phyloP scores from a whole-genome alignment of 1,140 invertebrate genomes.

The Papilio aristodemus region DNA sequence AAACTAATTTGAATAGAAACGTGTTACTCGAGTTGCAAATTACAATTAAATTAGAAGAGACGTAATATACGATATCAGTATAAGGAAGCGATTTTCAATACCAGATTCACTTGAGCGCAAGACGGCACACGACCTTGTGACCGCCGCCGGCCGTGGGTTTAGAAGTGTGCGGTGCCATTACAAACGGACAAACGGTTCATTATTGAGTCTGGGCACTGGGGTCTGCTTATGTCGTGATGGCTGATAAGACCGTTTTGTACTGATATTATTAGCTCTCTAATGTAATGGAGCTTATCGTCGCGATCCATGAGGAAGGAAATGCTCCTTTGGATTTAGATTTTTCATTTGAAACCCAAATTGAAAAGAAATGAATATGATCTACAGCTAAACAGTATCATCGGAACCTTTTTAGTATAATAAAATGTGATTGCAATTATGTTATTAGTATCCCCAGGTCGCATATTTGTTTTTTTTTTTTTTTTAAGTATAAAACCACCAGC shows the following conservation, averaged over 20 bases:
- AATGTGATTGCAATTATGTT: too few species aligned
- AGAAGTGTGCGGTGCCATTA: neutral
- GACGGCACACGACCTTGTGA: constrained; percentile 2
- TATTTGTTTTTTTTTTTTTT: too few species aligned
- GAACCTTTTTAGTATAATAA: too few species aligned
- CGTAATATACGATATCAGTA: neutral
- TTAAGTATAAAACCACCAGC: too few species aligned
- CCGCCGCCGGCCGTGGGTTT: neutral
- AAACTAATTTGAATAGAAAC: too few species aligned
- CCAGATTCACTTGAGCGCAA: constrained; percentile 7
- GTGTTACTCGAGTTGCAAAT: neutral
- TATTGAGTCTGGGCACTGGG: neutral
- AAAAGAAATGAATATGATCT: too few species aligned
- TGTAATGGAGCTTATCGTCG: too few species aligned
- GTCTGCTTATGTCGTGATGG: neutral
- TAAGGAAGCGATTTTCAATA: constrained; percentile 12
- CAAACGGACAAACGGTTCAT: neutral
- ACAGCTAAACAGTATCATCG: too few species aligned
- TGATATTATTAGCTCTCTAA: neutral
- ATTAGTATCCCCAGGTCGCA: too few species aligned
- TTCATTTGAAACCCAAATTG: too few species aligned
- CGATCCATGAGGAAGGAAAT: too few species aligned
- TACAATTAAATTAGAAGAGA: neutral
- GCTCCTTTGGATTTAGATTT: too few species aligned
- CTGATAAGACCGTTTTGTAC: neutral